These are phyloP conservation scores for Perccottus glenii DNA, from an alignment of 2,113 vertebrate species.

Conservation along the genomic window DNA sequence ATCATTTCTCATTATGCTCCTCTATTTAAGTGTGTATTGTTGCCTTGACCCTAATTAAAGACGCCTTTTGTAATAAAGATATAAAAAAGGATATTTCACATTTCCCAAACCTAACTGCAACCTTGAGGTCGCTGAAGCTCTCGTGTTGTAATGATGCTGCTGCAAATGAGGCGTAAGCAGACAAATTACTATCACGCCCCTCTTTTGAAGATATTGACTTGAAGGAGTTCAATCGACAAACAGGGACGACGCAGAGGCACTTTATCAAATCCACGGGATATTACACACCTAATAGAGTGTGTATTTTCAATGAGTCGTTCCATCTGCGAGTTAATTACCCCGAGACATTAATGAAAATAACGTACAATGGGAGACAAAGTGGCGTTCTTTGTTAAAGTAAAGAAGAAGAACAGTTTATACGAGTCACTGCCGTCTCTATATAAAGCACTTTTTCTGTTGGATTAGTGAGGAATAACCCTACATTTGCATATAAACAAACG, in stretches of 20 bases:
- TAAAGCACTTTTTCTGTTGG: constrained; percentile 44
- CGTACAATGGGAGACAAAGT: constrained; percentile 9
- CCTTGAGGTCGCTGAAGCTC: constrained; percentile 24
- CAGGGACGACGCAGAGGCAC: constrained; percentile 8
- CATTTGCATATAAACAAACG: constrained; percentile 70
- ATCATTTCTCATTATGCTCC: constrained; percentile 6
- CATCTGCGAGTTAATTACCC: constrained; percentile 42
- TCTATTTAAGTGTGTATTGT: not conserved
- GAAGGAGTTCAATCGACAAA: constrained; percentile 5
- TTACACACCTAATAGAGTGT: constrained; percentile 55
- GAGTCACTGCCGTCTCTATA: constrained; percentile 54
- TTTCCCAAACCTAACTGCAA: constrained; percentile 2
- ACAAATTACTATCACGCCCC: constrained; percentile 37
- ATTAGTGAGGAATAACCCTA: constrained; percentile 40
- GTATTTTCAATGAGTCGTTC: constrained; percentile 42
- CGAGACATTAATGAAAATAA: constrained; percentile 51
- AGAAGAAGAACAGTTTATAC: constrained; percentile 39
- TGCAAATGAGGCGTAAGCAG: constrained; percentile 31
- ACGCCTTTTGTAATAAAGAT: not conserved
- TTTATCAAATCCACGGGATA: constrained; percentile 51
- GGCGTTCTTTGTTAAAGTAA: constrained; percentile 18
- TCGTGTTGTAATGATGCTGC: constrained; percentile 28
- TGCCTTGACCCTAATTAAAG: not conserved
- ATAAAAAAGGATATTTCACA: constrained; percentile 15
- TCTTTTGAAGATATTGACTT: constrained; percentile 20